A percentile compares a stretch with the other conserved stretches of the same genome.
These are phyloP conservation scores for Microtus ochrogaster DNA, from an alignment of 2,113 vertebrate species.

Conservation along the genomic window DNA sequence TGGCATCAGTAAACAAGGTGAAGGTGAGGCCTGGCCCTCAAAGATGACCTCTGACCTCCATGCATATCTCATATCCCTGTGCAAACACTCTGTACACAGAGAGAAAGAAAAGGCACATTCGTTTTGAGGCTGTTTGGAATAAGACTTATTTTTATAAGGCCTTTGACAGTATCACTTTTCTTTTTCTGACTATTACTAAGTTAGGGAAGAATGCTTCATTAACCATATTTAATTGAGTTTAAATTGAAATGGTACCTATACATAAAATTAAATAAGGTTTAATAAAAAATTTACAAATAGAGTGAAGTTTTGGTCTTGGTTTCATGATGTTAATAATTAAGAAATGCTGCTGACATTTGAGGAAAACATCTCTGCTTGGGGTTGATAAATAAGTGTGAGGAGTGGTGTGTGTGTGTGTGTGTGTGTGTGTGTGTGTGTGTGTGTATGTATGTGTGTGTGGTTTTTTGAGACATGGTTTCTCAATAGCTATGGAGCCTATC, in stretches of 20 bases:
- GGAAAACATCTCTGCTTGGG: background rate
- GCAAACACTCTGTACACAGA: too few relatives aligned
- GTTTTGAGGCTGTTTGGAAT: background rate
- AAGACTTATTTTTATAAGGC: background rate
- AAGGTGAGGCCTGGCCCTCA: too few relatives aligned
- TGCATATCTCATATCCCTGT: background rate
- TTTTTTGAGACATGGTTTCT: too few relatives aligned
- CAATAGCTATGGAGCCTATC: too few relatives aligned
- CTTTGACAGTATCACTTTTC: background rate
- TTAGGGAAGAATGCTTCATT: background rate
- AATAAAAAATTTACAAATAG: background rate
- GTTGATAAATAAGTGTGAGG: background rate
- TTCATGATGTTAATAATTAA: background rate
- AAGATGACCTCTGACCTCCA: background rate
- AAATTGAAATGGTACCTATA: constrained; percentile 26
- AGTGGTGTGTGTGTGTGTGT: too few relatives aligned
- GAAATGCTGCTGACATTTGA: background rate
- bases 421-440: too few relatives aligned
- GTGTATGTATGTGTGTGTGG: too few relatives aligned
- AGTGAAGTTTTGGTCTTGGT: background rate
- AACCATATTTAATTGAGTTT: background rate
- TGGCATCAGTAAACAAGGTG: background rate
- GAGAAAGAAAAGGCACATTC: background rate
- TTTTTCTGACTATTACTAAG: background rate
- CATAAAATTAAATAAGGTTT: background rate